A percentile compares a stretch with the other conserved stretches of the same genome.
phyloP scores from a whole-genome alignment of 2,888 invertebrate species.

The Papilio elwesi region DNA sequence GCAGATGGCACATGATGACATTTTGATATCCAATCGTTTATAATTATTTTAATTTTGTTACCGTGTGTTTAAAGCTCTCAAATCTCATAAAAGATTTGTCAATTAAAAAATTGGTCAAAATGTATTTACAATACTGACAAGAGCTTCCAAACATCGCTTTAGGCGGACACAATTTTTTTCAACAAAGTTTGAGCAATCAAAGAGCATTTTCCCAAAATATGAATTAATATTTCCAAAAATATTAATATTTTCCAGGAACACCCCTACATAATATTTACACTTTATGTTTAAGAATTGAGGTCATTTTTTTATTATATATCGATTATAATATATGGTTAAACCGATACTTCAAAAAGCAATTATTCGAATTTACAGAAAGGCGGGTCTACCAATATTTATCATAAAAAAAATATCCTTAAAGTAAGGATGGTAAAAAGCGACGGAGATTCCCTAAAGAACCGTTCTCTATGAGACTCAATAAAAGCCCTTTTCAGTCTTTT shows the following conservation, averaged over 20 bases:
- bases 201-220: not conserved
- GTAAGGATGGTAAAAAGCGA: not conserved
- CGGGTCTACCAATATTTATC: not conserved
- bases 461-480: not conserved
- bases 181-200: not conserved
- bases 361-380: not conserved
- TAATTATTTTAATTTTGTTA: not conserved
- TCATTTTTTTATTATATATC: not conserved
- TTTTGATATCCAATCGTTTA: not conserved
- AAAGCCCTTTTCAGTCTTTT: constrained; percentile 11
- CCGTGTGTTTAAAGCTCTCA: constrained; percentile 13
- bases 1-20: too few species aligned
- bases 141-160: not conserved
- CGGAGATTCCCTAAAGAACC: not conserved
- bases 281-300: not conserved
- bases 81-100: constrained; percentile 5
- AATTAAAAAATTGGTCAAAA: constrained; percentile 1
- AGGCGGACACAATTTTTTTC: constrained; percentile 3
- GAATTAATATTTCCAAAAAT: not conserved
- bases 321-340: not conserved
- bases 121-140: not conserved
- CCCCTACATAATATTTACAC: not conserved
- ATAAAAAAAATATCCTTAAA: not conserved
- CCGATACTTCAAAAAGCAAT: not conserved
- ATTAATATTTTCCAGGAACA: not conserved